phyloP scores from a whole-genome alignment of 2,113 vertebrate species.

The Atrichornis clamosus region DNA sequence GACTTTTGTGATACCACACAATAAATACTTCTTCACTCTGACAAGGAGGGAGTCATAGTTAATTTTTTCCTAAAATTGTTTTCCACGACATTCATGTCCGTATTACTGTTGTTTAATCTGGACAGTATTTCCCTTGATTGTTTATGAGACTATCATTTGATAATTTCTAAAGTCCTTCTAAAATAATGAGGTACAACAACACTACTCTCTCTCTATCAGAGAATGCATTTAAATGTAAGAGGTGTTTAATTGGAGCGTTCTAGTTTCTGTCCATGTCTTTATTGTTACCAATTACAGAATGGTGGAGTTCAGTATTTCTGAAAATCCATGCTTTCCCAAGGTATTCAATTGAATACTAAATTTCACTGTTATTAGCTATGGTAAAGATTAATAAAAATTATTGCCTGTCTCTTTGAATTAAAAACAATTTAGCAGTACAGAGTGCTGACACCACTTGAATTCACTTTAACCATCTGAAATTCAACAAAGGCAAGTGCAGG shows the following conservation, averaged over 20 bases:
- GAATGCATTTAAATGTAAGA: background rate
- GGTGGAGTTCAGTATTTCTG: background rate
- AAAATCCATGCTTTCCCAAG: background rate
- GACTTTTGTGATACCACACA: background rate
- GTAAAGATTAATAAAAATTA: background rate
- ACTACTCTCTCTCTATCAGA: background rate
- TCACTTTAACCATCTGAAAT: background rate
- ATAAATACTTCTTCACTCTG: background rate
- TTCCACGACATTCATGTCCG: background rate
- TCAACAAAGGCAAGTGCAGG: background rate
- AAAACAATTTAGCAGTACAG: background rate
- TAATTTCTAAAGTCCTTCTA: background rate
- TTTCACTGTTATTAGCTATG: background rate
- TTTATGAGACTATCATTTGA: background rate
- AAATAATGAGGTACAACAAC: background rate
- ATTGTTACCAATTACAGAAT: background rate
- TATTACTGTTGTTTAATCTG: background rate
- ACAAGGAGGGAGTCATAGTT: background rate
- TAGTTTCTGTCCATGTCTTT: background rate
- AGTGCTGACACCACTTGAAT: background rate
- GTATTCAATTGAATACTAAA: background rate
- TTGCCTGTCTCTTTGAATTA: background rate
- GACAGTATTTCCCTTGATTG: background rate
- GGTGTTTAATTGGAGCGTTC: background rate
- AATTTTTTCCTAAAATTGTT: background rate